phyloP scores from a whole-genome alignment of 2,113 vertebrate genomes.

The Cinclus mexicanus region DNA sequence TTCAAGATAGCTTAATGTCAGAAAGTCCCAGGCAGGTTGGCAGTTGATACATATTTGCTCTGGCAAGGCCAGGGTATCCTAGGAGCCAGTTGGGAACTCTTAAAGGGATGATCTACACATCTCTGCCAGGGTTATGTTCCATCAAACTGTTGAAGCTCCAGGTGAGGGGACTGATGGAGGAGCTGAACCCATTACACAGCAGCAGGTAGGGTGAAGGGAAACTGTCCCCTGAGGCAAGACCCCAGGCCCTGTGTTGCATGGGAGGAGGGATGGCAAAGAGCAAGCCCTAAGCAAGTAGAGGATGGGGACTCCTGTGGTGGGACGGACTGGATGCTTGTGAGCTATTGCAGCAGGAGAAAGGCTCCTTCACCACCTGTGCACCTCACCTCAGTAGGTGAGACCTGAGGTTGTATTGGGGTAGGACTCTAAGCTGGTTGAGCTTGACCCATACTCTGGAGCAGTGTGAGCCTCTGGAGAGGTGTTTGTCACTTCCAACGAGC shows the following conservation, averaged over 20 bases:
- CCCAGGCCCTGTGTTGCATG: not conserved
- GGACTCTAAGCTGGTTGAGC: not conserved
- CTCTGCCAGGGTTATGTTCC: not conserved
- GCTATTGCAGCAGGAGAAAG: not conserved
- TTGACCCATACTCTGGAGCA: not conserved
- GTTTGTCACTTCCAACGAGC: not conserved
- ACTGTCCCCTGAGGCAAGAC: not conserved
- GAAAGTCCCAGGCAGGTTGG: not conserved
- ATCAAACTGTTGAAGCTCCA: not conserved
- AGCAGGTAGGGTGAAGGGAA: not conserved
- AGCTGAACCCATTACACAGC: not conserved
- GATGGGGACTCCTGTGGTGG: not conserved
- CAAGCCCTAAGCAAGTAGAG: not conserved
- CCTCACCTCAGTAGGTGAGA: not conserved
- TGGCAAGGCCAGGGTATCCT: not conserved
- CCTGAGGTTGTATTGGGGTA: not conserved
- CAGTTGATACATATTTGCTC: not conserved
- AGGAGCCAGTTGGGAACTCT: not conserved
- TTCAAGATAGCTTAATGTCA: not conserved
- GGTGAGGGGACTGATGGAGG: not conserved
- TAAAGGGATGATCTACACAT: not conserved
- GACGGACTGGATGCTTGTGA: not conserved
- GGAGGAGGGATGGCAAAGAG: not conserved
- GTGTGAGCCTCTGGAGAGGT: not conserved
- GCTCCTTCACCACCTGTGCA: not conserved